Percentiles rank a stretch among this genome's conserved stretches.
Conservation (phyloP, 2,113 vertebrate genomes). For the Andinoacara biseriatus region DNA sequence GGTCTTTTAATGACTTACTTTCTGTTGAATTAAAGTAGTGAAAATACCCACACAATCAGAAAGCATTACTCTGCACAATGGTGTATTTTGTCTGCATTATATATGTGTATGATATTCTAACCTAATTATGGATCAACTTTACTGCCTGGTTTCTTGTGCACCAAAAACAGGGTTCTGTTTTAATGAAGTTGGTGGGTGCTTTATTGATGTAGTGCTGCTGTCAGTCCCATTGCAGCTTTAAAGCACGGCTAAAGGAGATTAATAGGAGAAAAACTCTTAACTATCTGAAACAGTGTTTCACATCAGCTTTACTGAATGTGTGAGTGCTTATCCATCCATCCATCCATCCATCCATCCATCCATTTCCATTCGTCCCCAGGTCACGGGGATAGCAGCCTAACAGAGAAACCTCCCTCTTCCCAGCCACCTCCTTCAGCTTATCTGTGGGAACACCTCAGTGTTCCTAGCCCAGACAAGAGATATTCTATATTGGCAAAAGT, state of each 20-base stretch:
- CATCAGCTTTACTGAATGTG: conserved; percentile 26
- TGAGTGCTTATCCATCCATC: neutral
- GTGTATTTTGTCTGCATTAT: neutral
- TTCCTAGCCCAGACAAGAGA: too few relatives aligned
- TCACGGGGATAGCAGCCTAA: too few relatives aligned
- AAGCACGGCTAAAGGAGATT: conserved; percentile 2
- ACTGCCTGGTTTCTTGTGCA: neutral
- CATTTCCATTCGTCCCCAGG: too few relatives aligned
- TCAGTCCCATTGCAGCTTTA: neutral
- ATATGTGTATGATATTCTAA: neutral
- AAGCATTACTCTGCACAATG: neutral
- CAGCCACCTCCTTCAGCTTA: too few relatives aligned
- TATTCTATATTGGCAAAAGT: too few relatives aligned
- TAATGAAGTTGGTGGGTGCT: neutral
- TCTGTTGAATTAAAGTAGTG: neutral
- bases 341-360: too few relatives aligned
- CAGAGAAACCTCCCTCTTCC: too few relatives aligned
- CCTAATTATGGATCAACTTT: neutral
- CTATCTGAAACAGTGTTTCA: neutral
- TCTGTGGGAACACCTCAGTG: too few relatives aligned
- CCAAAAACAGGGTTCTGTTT: neutral
- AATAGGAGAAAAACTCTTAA: conserved; percentile 12
- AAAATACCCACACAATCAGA: neutral
- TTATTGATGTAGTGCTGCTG: conserved; percentile 6
- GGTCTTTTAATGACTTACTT: accelerated